A percentile compares a stretch with the other conserved stretches of the same genome.
phyloP scores from a whole-genome alignment of 2,113 vertebrate genomes.

The Mus musculus region DNA sequence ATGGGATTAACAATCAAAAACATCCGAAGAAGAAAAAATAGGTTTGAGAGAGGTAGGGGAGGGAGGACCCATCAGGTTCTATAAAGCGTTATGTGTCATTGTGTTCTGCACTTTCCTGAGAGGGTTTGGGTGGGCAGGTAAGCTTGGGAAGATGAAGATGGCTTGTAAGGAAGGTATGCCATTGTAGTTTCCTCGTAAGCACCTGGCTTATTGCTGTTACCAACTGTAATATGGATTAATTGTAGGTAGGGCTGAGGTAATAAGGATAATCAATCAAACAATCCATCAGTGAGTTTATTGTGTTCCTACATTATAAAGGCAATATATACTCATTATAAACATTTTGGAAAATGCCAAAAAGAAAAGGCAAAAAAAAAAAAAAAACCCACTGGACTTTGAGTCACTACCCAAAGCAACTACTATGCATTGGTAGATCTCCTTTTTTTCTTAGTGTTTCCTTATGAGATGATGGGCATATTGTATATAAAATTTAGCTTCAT shows the following conservation, averaged over 20 bases:
- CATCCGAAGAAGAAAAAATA: not conserved
- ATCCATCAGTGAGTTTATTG: conserved; percentile 29
- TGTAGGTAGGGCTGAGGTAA: conserved; percentile 43
- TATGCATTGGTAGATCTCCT: not conserved
- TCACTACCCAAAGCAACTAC: not conserved
- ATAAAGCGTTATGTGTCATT: not conserved
- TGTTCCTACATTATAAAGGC: conserved; percentile 22
- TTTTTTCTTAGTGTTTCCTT: not conserved
- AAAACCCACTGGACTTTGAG: not conserved
- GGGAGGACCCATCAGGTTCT: not conserved
- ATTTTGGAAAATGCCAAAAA: conserved; percentile 54
- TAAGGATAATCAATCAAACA: conserved; percentile 55
- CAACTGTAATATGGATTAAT: conserved; percentile 60
- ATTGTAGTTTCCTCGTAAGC: not conserved
- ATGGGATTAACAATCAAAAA: not conserved
- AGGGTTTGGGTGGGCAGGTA: not conserved
- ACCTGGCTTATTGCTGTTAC: conserved; percentile 11
- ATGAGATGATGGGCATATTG: not conserved
- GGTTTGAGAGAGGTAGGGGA: not conserved
- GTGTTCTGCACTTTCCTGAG: not conserved
- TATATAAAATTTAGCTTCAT: not conserved
- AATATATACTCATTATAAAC: conserved; percentile 40
- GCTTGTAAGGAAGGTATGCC: not conserved
- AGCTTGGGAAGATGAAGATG: not conserved
- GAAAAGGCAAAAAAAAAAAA: not conserved